These are phyloP conservation scores for Hoplias malabaricus DNA, from an alignment of 2,113 vertebrate species.

Conservation along the genomic window DNA sequence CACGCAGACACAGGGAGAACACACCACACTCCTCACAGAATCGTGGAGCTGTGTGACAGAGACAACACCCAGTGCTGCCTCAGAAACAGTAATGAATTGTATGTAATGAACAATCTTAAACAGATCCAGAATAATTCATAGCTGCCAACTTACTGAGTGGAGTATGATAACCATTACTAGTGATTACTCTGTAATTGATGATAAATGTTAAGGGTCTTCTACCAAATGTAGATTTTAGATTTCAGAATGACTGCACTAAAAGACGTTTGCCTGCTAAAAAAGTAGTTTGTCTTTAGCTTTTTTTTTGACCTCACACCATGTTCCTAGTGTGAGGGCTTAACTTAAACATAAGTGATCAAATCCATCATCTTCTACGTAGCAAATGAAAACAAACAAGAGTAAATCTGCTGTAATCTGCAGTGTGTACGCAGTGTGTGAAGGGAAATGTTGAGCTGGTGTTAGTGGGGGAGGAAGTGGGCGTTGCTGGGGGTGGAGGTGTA, in stretches of 20 bases:
- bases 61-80: no score
- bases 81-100: not conserved
- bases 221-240: no score
- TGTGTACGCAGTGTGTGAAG: not conserved
- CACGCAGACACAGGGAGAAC: no score
- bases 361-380: not conserved
- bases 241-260: no score
- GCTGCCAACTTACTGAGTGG: not conserved
- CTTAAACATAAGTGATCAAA: not conserved
- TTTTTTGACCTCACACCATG: no score
- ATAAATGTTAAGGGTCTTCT: not conserved
- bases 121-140: not conserved
- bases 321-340: no score
- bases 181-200: not conserved
- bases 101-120: not conserved
- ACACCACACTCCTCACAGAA: no score
- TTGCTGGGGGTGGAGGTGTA: slow-evolving; percentile 46
- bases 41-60: no score
- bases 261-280: no score
- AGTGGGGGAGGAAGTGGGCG: slow-evolving; percentile 60
- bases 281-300: no score
- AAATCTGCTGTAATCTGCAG: not conserved
- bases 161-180: not conserved
- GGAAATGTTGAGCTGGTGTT: not conserved
- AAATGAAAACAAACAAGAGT: not conserved